Conservation (phyloP, 2,113 vertebrate genomes). For the Rostratula benghalensis region DNA sequence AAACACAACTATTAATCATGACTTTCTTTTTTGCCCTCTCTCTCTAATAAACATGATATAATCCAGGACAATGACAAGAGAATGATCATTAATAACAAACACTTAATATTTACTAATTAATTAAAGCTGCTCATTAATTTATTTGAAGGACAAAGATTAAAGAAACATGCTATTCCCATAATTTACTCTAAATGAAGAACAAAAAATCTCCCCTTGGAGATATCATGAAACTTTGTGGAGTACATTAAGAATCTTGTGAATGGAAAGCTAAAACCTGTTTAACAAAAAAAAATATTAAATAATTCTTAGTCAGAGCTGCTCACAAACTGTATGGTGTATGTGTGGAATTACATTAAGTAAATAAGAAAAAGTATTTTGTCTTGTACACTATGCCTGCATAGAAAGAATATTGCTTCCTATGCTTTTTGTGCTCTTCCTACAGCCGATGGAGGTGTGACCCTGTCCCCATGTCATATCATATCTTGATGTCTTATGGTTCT, state of each 20-base stretch:
- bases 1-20: background rate
- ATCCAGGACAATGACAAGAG: background rate
- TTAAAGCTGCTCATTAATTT: background rate
- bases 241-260: background rate
- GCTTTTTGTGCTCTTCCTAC: background rate
- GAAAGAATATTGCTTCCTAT: background rate
- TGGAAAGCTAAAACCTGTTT: background rate
- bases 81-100: background rate
- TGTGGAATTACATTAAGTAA: background rate
- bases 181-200: background rate
- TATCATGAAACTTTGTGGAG: background rate
- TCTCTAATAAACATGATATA: background rate
- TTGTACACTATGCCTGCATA: background rate
- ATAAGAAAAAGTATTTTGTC: background rate
- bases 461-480: fast-evolving
- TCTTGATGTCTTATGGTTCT: background rate
- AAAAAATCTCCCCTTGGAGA: background rate
- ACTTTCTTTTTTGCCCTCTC: background rate
- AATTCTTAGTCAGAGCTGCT: background rate
- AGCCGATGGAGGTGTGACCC: background rate
- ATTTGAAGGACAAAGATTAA: background rate
- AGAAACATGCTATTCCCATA: background rate
- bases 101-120: background rate
- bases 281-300: background rate
- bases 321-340: background rate